Percentiles rank a stretch among this genome's conserved stretches.
phyloP scores from a whole-genome alignment of 2,113 vertebrate species.

The Melanerpes formicivorus region DNA sequence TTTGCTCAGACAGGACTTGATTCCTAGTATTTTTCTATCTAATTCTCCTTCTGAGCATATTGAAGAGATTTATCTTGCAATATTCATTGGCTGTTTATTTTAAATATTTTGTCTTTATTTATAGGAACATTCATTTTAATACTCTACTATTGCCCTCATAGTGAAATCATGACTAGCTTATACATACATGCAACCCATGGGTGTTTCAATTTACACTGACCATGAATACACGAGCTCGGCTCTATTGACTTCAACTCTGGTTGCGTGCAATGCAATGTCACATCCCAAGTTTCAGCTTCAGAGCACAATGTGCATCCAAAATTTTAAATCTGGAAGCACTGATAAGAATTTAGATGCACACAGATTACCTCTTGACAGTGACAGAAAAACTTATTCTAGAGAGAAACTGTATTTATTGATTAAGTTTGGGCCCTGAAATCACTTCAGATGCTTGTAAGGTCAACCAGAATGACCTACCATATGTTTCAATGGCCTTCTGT shows the following conservation, averaged over 20 bases:
- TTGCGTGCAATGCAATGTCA: slow-evolving; percentile 49
- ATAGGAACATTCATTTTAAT: neutral
- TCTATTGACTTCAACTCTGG: slow-evolving; percentile 13
- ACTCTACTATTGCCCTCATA: neutral
- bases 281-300: slow-evolving; percentile 57
- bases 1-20: neutral
- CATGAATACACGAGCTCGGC: neutral
- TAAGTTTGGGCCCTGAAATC: slow-evolving; percentile 44
- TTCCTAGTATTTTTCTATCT: neutral
- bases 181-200: neutral
- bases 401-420: slow-evolving; percentile 27
- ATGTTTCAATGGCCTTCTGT: slow-evolving; percentile 8
- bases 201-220: neutral
- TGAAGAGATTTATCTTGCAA: neutral
- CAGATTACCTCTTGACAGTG: slow-evolving; percentile 36
- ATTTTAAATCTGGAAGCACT: slow-evolving; percentile 55
- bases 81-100: neutral
- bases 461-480: slow-evolving; percentile 44
- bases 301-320: slow-evolving; percentile 70
- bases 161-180: neutral
- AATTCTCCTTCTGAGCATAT: neutral
- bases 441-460: slow-evolving; percentile 32
- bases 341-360: slow-evolving; percentile 56
- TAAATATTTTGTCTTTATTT: neutral
- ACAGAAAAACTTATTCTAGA: slow-evolving; percentile 54